A percentile compares a stretch with the other conserved stretches of the same genome.
phyloP scores from a whole-genome alignment of 2,113 vertebrate species.

The Gnathonemus echidnorhynchus region DNA sequence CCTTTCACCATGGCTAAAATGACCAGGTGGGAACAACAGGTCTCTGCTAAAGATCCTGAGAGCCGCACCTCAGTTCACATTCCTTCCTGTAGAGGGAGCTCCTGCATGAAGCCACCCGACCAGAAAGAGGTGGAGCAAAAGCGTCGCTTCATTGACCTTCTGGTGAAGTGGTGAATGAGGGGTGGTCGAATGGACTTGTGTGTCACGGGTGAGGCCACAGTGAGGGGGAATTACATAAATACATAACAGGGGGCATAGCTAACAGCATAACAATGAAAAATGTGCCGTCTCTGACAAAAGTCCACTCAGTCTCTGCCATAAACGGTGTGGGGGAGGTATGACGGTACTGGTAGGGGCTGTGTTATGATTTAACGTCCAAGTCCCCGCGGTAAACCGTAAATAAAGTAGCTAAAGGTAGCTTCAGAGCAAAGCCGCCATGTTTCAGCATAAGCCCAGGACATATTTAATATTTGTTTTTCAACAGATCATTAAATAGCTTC shows the following conservation, averaged over 20 bases:
- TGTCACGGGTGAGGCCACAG: neutral
- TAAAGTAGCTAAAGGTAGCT: neutral
- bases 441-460: neutral
- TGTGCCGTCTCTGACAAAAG: neutral
- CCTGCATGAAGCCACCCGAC: neutral
- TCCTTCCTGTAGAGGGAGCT: neutral
- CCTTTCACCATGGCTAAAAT: neutral
- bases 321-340: neutral
- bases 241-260: neutral
- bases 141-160: neutral
- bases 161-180: neutral
- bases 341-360: neutral
- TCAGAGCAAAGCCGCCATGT: neutral
- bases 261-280: neutral
- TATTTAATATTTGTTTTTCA: constrained; percentile 8
- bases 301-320: neutral
- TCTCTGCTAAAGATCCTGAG: neutral
- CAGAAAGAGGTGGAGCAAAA: neutral
- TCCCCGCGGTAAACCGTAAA: neutral
- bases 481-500: neutral
- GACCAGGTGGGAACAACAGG: neutral
- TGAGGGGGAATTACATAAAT: neutral
- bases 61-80: neutral
- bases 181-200: neutral
- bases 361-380: neutral